Evolutionary conservation across 2,113 vertebrate genomes (phyloP), one percentile per base, ranked within the genome.

Genomic region (Romanogobio albipinnatus): DNA sequence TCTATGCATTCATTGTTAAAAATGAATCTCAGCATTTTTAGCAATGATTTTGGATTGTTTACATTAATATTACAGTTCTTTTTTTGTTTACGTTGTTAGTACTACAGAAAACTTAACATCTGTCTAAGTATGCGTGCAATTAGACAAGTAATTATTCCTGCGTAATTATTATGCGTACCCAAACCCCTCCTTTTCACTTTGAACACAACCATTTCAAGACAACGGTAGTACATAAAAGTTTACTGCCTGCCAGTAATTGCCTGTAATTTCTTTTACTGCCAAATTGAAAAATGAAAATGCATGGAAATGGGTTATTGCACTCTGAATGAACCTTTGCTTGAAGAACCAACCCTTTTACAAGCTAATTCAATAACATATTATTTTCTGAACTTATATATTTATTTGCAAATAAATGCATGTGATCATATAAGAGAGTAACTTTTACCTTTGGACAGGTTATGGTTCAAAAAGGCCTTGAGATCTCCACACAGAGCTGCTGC

Each of bases 391-490:
- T 68, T 39, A 19, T 8, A 39, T 1, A 39, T 68, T 9, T 22
- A 39, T 43, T 10, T 66, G 26, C 29, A 17, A 3, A 66, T 15
- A 33, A 17, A 66, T 9, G 1, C 6, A 56, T 56, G 15, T 56
- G 53, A 19, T 19, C 66, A 43, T 70, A 70, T 70, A 22, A 11
- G 3, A 70, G 33, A 22, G 17, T 70, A 39, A 29, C 8, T 43
- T 74, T 86, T 88, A 90, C 89, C 88, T 88, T 90, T 90, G 9
- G 85, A 56, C 13, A 90, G 82, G 56, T 82, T 89, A 13, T 88
- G 88, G 76, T 81, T 85, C 9, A 89, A n/a, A 76, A 89, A 89
- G 17, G 86, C 88, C 85, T 90, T 90, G 80, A 90, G 84, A 70
- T 90, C 89, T 71, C 86, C 87, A 85, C 87, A 90, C 24, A 90